A percentile compares a stretch with the other conserved stretches of the same genome.
phyloP scores from a whole-genome alignment of 2,113 vertebrate species.

The Archocentrus centrarchus region DNA sequence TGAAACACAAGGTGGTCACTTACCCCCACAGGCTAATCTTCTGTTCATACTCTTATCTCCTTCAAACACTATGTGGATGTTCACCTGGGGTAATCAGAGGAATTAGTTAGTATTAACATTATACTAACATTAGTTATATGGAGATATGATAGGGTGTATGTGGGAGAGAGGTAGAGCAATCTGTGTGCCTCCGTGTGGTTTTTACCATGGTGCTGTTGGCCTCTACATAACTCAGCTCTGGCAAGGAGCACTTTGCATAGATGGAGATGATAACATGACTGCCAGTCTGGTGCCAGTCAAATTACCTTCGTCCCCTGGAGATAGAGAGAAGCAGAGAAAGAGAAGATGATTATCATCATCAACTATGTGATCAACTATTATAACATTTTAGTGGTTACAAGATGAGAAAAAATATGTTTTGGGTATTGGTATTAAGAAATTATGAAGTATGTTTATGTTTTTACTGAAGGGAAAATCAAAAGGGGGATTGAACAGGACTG shows the following conservation, averaged over 20 bases:
- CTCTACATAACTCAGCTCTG: neutral
- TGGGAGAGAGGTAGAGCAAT: neutral
- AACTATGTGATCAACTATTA: neutral
- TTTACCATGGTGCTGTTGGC: neutral
- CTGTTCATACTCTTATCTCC: neutral
- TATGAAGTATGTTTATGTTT: neutral
- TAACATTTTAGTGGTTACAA: too few species aligned
- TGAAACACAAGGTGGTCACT: neutral
- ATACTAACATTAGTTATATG: neutral
- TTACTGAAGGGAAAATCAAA: neutral
- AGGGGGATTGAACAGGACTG: neutral
- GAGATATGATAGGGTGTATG: neutral
- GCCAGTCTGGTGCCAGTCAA: neutral
- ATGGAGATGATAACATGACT: neutral
- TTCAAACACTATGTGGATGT: neutral
- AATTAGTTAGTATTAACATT: neutral
- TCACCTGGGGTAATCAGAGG: neutral
- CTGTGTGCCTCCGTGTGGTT: neutral
- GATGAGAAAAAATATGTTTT: too few species aligned
- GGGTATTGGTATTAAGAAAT: neutral
- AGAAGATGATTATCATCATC: neutral
- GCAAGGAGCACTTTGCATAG: neutral
- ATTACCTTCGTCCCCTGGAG: neutral
- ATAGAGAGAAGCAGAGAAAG: neutral
- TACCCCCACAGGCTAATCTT: neutral